Conservation (phyloP, 2,113 vertebrate species). For the Pluvianellus socialis region DNA sequence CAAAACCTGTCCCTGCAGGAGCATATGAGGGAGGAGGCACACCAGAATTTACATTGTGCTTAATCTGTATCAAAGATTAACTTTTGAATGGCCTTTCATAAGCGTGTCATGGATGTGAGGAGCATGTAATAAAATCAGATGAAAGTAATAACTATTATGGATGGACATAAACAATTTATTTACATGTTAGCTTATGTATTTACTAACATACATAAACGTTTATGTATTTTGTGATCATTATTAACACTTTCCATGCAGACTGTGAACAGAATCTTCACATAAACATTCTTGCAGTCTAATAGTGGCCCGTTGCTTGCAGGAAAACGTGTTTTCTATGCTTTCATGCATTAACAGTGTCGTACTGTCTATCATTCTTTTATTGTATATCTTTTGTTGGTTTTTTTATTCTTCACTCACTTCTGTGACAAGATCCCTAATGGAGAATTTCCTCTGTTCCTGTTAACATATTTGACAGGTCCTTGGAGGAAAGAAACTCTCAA, state of each 20-base stretch:
- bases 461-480: not conserved
- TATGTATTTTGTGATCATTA: not conserved
- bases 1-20: not conserved
- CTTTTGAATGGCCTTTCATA: not conserved
- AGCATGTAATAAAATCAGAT: not conserved
- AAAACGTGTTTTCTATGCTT: not conserved
- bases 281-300: not conserved
- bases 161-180: not conserved
- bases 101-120: not conserved
- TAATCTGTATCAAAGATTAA: constrained; percentile 1
- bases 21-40: not conserved
- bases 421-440: not conserved
- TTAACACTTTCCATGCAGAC: not conserved
- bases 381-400: not conserved
- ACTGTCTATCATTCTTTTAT: not conserved
- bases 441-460: not conserved
- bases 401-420: not conserved
- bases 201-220: accelerated
- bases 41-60: not conserved
- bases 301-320: not conserved
- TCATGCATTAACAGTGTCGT: not conserved
- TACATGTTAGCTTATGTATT: not conserved
- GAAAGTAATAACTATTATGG: not conserved
- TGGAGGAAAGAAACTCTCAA: not conserved
- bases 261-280: not conserved